Evolutionary conservation across 37 sponge, comb jelly and placozoan genomes (phyloP).

Genomic region (Ephydatia muelleri): DNA sequence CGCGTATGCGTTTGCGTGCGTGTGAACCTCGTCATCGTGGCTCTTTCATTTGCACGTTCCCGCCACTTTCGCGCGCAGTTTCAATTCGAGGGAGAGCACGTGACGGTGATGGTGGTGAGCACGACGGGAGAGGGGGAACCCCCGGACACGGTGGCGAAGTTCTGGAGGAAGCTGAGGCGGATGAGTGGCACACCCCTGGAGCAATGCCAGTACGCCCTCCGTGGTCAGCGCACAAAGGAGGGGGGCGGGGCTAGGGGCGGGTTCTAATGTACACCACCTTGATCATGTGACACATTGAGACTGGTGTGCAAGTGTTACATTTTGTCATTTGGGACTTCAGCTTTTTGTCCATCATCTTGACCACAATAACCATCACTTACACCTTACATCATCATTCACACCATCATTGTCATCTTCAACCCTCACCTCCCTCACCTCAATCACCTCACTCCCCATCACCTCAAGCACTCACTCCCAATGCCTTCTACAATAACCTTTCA

Average conservation of each 20-base stretch:
- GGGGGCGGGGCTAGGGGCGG: not conserved
- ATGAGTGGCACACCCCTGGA: conserved; percentile 24
- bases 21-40: not conserved
- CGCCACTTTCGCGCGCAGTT: conserved; percentile 49
- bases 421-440: no score
- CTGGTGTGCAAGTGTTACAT: no score
- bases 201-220: conserved; percentile 60
- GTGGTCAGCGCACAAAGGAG: conserved; percentile 52
- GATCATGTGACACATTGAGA: no score
- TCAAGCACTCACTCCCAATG: not conserved
- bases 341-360: no score
- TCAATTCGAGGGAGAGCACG: conserved; percentile 55
- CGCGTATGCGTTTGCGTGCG: not conserved
- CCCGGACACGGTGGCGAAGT: conserved; percentile 88
- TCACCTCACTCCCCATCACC: no score
- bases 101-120: conserved; percentile 90
- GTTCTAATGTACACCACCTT: not conserved
- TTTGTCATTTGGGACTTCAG: not conserved
- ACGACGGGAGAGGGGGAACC: conserved; percentile 99
- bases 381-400: not conserved
- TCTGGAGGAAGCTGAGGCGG: conserved; percentile 56
- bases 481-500: not conserved
- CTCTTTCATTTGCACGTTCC: not conserved
- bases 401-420: not conserved
- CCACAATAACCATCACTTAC: not conserved